A percentile compares a stretch with the other conserved stretches of the same genome.
phyloP scores from a whole-genome alignment of 1,140 invertebrate species.

The Brachionus plicatilis region DNA sequence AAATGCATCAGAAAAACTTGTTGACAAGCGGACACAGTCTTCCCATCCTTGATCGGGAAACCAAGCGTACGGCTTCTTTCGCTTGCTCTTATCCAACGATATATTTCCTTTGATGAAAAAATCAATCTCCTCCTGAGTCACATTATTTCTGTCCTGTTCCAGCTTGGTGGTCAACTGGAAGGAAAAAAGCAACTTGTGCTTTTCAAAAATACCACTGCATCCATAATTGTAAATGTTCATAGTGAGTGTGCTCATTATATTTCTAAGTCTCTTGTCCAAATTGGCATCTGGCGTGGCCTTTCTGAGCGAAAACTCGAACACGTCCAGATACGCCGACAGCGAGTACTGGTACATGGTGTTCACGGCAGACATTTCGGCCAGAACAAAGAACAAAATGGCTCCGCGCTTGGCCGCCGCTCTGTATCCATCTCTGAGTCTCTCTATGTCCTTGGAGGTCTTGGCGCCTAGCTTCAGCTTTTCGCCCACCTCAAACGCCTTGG shows the following conservation, averaged over 20 bases:
- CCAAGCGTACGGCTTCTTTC: slow-evolving; percentile 66
- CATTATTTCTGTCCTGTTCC: slow-evolving; percentile 63
- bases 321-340: slow-evolving; percentile 67
- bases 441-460: slow-evolving; percentile 70
- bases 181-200: slow-evolving; percentile 79
- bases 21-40: slow-evolving; percentile 67
- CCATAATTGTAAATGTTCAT: slow-evolving; percentile 81
- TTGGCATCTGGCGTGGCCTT: slow-evolving; percentile 71
- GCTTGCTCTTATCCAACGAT: slow-evolving; percentile 66
- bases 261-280: slow-evolving; percentile 65
- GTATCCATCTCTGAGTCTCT: slow-evolving; percentile 73
- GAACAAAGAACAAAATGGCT: slow-evolving; percentile 79
- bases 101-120: slow-evolving; percentile 82
- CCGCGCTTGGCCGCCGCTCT: slow-evolving; percentile 72
- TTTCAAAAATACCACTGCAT: slow-evolving; percentile 82
- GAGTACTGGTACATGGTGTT: slow-evolving; percentile 88
- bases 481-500: slow-evolving; percentile 66
- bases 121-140: slow-evolving; percentile 70
- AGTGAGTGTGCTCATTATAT: slow-evolving; percentile 75
- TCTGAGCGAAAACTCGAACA: slow-evolving; percentile 71
- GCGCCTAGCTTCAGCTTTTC: slow-evolving; percentile 59
- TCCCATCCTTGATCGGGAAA: slow-evolving; percentile 70
- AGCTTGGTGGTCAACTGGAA: slow-evolving; percentile 80
- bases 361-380: slow-evolving; percentile 75
- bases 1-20: slow-evolving; percentile 67